Conservation (phyloP, 2,888 invertebrate genomes). For the Allygus modestus region DNA sequence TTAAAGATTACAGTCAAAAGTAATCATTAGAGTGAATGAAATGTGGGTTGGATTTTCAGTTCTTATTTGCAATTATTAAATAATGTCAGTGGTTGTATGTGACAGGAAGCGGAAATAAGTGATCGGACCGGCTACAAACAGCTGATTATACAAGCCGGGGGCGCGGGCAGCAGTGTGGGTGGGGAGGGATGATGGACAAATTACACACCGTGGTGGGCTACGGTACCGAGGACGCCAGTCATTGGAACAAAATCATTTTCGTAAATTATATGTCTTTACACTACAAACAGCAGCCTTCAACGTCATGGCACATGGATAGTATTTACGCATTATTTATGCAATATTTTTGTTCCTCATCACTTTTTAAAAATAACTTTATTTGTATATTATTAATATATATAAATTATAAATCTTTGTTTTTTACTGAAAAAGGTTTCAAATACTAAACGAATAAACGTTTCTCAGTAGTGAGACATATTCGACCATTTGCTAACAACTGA, state of each 20-base stretch:
- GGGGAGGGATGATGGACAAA: constrained; percentile 31
- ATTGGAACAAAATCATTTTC: constrained; percentile 35
- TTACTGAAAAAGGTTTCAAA: too few species aligned
- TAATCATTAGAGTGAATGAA: too few species aligned
- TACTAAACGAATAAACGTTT: too few species aligned
- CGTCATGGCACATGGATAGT: not conserved
- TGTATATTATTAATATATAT: too few species aligned
- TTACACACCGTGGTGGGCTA: not conserved
- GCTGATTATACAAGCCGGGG: constrained; percentile 4
- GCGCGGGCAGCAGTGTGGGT: not conserved
- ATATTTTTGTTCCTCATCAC: too few species aligned
- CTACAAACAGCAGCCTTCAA: not conserved
- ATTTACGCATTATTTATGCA: too few species aligned
- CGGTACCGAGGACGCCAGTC: not conserved
- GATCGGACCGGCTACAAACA: constrained; percentile 21
- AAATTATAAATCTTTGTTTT: too few species aligned
- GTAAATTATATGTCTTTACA: constrained; percentile 25
- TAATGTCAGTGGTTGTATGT: constrained; percentile 17
- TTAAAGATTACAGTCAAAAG: too few species aligned
- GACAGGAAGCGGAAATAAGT: constrained; percentile 36
- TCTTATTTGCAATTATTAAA: constrained; percentile 24
- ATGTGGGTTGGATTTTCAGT: not conserved
- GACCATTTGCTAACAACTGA: too few species aligned
- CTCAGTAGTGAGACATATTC: too few species aligned
- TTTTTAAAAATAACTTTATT: too few species aligned